Evolutionary conservation across 2,888 invertebrate genomes (phyloP).

Genomic region (Geophilus truncorum): DNA sequence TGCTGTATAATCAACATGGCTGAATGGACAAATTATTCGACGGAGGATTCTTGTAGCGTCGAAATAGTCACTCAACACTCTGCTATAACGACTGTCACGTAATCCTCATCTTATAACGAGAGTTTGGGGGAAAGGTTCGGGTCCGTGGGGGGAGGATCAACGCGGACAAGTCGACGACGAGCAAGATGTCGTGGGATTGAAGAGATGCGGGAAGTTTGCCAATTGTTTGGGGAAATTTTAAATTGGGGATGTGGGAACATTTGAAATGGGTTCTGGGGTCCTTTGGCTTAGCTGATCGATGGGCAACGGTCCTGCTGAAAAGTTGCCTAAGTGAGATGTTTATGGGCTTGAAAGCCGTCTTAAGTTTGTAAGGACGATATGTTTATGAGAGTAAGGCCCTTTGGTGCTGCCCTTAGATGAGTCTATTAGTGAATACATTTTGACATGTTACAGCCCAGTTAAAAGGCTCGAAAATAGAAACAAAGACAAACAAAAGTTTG

Average conservation of each 20-base stretch:
- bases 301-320: neutral
- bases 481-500: neutral
- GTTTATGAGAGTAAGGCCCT: neutral
- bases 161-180: neutral
- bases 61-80: conserved; percentile 7
- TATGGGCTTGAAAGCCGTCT: neutral
- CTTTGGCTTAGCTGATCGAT: neutral
- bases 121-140: neutral
- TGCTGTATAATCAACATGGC: conserved; percentile 4
- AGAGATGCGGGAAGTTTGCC: conserved; percentile 9
- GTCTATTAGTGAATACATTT: neutral
- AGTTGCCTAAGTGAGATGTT: conserved; percentile 15
- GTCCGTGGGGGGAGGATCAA: neutral
- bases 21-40: conserved; percentile 8
- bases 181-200: conserved; percentile 18
- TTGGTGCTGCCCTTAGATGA: neutral
- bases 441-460: neutral
- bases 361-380: neutral
- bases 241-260: neutral
- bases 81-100: conserved; percentile 14
- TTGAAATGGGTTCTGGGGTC: neutral
- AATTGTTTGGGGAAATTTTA: conserved; percentile 18
- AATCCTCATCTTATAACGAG: conserved; percentile 6
- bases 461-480: neutral
- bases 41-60: neutral